Conservation (phyloP, 2,888 invertebrate genomes). For the Siphonodentalium dalli region DNA sequence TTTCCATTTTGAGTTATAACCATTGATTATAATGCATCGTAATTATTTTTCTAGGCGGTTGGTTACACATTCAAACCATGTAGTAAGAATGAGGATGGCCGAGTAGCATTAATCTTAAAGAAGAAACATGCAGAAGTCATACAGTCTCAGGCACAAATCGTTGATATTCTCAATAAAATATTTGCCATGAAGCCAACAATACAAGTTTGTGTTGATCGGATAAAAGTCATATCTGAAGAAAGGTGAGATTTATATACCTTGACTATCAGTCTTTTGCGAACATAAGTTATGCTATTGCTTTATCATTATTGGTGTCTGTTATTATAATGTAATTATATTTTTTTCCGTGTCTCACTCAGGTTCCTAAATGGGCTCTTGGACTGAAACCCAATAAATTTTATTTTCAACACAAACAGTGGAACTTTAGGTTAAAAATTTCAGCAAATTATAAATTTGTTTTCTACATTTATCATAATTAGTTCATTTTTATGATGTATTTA, state of each 20-base stretch:
- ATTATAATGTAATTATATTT: no score
- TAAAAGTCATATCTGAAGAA: slow-evolving; percentile 80
- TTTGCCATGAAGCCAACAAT: slow-evolving; percentile 87
- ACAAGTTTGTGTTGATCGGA: slow-evolving; percentile 77
- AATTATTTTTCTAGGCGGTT: slow-evolving; percentile 72
- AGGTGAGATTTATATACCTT: slow-evolving; percentile 65
- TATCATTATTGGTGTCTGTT: no score
- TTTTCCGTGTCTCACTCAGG: no score
- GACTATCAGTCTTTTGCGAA: no score
- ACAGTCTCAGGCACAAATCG: slow-evolving; percentile 75
- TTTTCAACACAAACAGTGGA: no score
- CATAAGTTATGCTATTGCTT: no score
- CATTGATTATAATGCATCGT: slow-evolving; percentile 3
- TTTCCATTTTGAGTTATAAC: not conserved
- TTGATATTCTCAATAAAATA: slow-evolving; percentile 56
- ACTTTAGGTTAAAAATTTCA: no score
- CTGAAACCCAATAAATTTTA: no score
- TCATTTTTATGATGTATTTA: no score
- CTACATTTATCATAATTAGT: no score
- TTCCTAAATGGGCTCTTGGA: no score
- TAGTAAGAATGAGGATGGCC: slow-evolving; percentile 88
- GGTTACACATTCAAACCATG: slow-evolving; percentile 89
- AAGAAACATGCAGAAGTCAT: slow-evolving; percentile 82
- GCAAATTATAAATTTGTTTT: no score
- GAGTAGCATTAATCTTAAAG: slow-evolving; percentile 84